Conservation (phyloP, 2,888 invertebrate species). For the Agrenia bidenticulata region DNA sequence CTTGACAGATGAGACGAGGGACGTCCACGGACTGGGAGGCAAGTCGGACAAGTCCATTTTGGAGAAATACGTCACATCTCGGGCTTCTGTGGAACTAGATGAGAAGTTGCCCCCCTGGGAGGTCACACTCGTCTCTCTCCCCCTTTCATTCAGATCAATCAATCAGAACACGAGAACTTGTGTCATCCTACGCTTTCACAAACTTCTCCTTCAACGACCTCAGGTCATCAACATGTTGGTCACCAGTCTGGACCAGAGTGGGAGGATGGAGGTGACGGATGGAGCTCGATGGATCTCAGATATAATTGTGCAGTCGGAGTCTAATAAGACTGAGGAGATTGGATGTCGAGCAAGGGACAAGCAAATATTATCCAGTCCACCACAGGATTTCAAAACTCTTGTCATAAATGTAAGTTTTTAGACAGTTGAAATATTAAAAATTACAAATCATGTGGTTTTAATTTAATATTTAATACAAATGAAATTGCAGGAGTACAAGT, state of each 20-base stretch:
- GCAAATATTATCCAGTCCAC: too few relatives aligned
- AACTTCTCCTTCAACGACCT: not conserved
- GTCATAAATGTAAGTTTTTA: too few relatives aligned
- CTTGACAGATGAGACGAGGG: slow-evolving; percentile 3
- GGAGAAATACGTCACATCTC: not conserved
- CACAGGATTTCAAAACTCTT: too few relatives aligned
- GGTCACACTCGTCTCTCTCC: not conserved
- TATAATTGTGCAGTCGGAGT: not conserved
- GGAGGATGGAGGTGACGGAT: not conserved
- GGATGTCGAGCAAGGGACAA: too few relatives aligned
- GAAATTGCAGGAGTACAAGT: not conserved
- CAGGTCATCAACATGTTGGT: slow-evolving; percentile 5
- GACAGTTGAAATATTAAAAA: too few relatives aligned
- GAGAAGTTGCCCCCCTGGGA: not conserved
- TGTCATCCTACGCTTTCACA: slow-evolving; percentile 4
- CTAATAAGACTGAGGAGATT: too few relatives aligned
- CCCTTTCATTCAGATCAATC: not conserved
- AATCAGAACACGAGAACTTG: not conserved
- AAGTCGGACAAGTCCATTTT: not conserved
- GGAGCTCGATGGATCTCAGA: not conserved
- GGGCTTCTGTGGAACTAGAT: not conserved
- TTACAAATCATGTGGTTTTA: too few relatives aligned
- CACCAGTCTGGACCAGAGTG: not conserved
- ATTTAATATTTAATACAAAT: too few relatives aligned
- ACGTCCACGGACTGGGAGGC: not conserved